phyloP scores from a whole-genome alignment of 2,113 vertebrate species.

The Gymnocephalus cernua region DNA sequence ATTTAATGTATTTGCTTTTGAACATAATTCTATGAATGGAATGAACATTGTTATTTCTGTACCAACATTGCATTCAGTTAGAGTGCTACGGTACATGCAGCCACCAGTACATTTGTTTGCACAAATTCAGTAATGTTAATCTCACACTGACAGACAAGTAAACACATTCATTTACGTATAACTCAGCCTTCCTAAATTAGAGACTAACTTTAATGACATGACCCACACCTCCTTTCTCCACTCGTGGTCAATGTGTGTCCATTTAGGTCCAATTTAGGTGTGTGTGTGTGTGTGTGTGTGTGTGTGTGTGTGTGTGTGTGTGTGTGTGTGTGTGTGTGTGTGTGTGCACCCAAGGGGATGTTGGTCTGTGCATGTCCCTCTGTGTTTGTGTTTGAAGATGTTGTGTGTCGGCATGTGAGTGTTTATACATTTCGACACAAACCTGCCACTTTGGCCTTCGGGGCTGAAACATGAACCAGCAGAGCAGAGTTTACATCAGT shows the following conservation, averaged over 20 bases:
- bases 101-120: slow-evolving; percentile 23
- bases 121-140: slow-evolving; percentile 14
- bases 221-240: background rate
- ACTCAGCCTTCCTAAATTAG: slow-evolving; percentile 32
- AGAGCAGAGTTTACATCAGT: slow-evolving; percentile 59
- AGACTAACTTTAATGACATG: slow-evolving; percentile 1
- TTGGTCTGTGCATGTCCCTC: background rate
- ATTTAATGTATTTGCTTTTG: background rate
- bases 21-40: background rate
- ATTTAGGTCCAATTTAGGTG: background rate
- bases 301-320: too few species aligned
- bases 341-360: background rate
- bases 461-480: slow-evolving; percentile 73
- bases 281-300: too few species aligned
- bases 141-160: slow-evolving; percentile 32
- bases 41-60: background rate
- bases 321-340: too few species aligned
- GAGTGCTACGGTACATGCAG: background rate
- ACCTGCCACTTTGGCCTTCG: slow-evolving; percentile 61
- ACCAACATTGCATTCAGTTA: background rate
- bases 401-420: slow-evolving; percentile 44
- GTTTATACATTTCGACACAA: slow-evolving; percentile 64
- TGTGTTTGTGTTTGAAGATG: slow-evolving; percentile 32
- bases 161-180: slow-evolving; percentile 38
- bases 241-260: background rate